phyloP scores from a whole-genome alignment of 1,140 invertebrate species.

The Nasonia vitripennis region DNA sequence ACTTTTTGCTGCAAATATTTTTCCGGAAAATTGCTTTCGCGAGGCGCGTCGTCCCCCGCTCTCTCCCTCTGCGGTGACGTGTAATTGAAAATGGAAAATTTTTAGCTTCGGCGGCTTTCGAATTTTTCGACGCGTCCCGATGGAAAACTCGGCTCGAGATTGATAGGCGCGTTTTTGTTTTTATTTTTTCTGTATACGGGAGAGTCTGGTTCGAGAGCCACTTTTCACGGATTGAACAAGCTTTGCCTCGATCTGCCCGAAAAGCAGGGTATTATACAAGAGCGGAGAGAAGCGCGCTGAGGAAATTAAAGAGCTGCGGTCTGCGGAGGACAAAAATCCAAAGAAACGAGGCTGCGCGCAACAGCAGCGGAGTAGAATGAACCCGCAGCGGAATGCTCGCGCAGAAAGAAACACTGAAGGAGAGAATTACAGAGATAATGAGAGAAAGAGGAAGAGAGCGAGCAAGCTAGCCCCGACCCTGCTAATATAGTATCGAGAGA shows the following conservation, averaged over 20 bases:
- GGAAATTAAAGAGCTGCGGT: neutral
- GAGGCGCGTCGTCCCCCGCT: neutral
- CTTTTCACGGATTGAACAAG: too few relatives aligned
- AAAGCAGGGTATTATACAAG: too few relatives aligned
- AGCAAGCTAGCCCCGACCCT: neutral
- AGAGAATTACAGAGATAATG: constrained; percentile 9
- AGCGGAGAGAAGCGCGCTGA: neutral
- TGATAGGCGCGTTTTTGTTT: too few relatives aligned
- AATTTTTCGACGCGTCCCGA: too few relatives aligned
- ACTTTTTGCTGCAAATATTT: too few relatives aligned
- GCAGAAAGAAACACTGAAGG: neutral
- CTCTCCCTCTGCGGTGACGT: too few relatives aligned
- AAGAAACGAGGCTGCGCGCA: neutral
- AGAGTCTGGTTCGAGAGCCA: too few relatives aligned
- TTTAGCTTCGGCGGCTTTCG: too few relatives aligned
- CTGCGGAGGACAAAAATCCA: neutral
- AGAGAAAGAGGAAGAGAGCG: constrained; percentile 3
- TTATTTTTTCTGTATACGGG: too few relatives aligned
- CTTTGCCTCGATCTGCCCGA: too few relatives aligned
- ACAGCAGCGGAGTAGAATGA: neutral
- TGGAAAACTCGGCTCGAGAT: too few relatives aligned
- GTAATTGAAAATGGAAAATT: too few relatives aligned
- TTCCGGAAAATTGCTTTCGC: neutral
- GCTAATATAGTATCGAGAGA: neutral
- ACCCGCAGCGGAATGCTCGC: neutral